Base-by-base conservation (phyloP, 53 echinoderm and acorn worm species). In the Crossaster papposus region DNA sequence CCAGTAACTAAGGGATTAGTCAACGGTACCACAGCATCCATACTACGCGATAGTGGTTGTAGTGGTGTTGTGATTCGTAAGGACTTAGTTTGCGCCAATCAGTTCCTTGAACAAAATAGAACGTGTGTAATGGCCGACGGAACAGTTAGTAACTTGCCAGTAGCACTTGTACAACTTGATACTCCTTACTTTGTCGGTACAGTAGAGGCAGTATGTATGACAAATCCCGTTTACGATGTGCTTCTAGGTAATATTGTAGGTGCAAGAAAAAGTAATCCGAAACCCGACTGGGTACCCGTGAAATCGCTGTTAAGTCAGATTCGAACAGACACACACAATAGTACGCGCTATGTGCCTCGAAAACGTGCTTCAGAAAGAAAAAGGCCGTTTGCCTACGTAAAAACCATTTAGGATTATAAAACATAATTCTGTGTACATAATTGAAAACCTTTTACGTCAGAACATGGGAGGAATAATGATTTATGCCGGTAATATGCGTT, bases 241-340 rank as follows among this genome's bases (percentile, higher is more conserved):
- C 81, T 93, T 64, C 30, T 93, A 1, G 91, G 90, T 2, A 93
- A 91, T 37, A 81, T 93, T 44, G 5, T 20, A 37, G 83, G 82
- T 30, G 88, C 82, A 37, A 35, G 79, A 38, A 13, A 14, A 31
- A 29, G 44, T 22, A 70, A 86, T 24, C 91, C 91, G n/a, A 70
- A 91, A 52, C 51, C 53, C 12, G 68, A 79, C 33, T 91, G 91
- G 86, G 28, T 54, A 29, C 20, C 24, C 4, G 50, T 3, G 17
- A 62, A 23, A 2, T 62, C 12, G 62, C 23, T 11, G 12, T 4
- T 12, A n/a, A 26, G 13, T 26, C 24, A 20, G 5, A 70, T 30
- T 23, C 30, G 70, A 70, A n/a, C 24, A 23, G 6, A 4, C 31
- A 70, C 4, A 70, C 70, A 28, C 70, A 28, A n/a, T n/a, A n/a